Base-by-base conservation (phyloP, 1,140 invertebrate species). In the Cherax quadricarinatus region DNA sequence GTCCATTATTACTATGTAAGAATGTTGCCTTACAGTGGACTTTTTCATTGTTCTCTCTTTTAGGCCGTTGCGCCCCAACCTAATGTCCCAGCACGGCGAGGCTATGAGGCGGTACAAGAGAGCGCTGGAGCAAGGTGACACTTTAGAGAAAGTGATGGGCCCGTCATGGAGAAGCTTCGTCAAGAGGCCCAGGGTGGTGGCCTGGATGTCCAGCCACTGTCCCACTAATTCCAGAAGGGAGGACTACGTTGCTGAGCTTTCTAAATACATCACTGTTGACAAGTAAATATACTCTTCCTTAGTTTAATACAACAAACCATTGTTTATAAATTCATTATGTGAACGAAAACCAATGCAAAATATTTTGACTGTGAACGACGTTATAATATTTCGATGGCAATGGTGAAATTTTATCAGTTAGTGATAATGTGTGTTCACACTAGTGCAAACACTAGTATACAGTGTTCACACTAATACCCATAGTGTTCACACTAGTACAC, bases 161-260 rank as follows among this genome's bases (percentile, higher is more conserved):
- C 62, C 66, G 0, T 18, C 48, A 30, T 90, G 81, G 88, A 84
- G 24, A 2, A 75, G 12, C 48, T 84, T 84, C n/a, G 66, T 90
- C 49, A 9, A 75, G 7, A 41, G 49, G 48, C 48, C 88, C 51
- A 60, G 48, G 48, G 21, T 90, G 81, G 88, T 90, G 81, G 88
- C 88, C 9, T 90, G 81, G 80, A 84, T 90, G 88, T 75, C 88
- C 62, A 84, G 88, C 60, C 88, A 90, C 48, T 90, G 88, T 16
- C 18, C 18, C 18, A 90, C 88, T 9, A 6, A 7, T 0, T 78
- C 88, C 4, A 90, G 41, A 24, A 66, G 88, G 48, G 88, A 90
- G 66, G 41, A 90, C 21, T 90, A 90, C 81, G 81, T 90, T 16
- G 6, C 21, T 12, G 62, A 90, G 70, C 81, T 90, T 3, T 10